Conservation (phyloP, 2,797 vertebrate genomes). For the Orientallactaga sibirica region DNA sequence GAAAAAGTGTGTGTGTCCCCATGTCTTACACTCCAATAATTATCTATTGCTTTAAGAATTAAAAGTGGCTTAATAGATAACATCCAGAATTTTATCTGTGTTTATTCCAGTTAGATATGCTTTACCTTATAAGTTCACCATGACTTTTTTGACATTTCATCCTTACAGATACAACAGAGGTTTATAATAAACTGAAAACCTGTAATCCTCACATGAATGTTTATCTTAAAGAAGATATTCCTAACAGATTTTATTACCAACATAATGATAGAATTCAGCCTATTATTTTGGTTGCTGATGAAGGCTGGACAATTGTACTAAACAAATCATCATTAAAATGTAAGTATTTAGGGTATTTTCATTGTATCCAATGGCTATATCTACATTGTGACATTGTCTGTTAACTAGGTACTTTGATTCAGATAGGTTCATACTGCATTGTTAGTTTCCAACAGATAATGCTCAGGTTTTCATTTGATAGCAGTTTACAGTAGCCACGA, state of each 20-base stretch:
- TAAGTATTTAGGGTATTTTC: slow-evolving; percentile 84
- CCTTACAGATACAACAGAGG: slow-evolving; percentile 87
- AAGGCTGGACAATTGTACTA: slow-evolving; percentile 96
- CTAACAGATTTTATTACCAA: slow-evolving; percentile 94
- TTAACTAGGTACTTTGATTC: background rate
- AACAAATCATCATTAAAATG: slow-evolving; percentile 87
- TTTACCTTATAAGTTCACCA: slow-evolving; percentile 1
- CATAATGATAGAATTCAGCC: slow-evolving; percentile 92
- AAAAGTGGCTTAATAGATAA: slow-evolving; percentile 30
- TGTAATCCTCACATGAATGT: slow-evolving; percentile 92
- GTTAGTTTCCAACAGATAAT: background rate
- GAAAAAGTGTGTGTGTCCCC: background rate
- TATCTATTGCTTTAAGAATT: slow-evolving; percentile 7
- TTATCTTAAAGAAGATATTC: slow-evolving; percentile 94
- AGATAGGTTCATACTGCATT: background rate
- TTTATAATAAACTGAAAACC: slow-evolving; percentile 89
- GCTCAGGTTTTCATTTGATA: background rate
- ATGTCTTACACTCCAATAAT: background rate
- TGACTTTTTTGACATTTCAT: slow-evolving; percentile 66
- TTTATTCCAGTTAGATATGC: background rate
- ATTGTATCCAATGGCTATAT: slow-evolving; percentile 11
- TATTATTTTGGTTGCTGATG: slow-evolving; percentile 94
- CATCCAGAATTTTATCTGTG: background rate
- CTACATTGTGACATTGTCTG: background rate
- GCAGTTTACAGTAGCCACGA: background rate